These are phyloP conservation scores for Hydractinia symbiolongicarpus DNA, from an alignment of 30 jellyfish, hydroid and myxozoan genomes.

Conservation along the genomic window DNA sequence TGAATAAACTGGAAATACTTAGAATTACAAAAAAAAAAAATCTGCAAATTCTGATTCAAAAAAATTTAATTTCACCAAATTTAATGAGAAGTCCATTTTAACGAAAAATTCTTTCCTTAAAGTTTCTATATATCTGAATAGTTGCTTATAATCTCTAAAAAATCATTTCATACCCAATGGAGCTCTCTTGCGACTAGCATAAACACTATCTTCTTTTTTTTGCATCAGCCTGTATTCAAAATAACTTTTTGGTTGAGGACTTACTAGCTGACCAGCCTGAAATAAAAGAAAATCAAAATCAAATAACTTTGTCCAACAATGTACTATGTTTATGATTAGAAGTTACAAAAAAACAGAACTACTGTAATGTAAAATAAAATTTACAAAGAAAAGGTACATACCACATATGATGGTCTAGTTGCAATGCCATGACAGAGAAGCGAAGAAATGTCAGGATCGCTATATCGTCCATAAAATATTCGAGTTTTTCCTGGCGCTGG, in stretches of 20 bases:
- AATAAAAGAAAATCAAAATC: neutral
- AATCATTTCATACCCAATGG: conserved; percentile 63
- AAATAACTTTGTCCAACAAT: neutral
- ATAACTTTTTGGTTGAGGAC: conserved; percentile 64
- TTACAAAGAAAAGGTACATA: no score
- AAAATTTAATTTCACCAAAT: no score
- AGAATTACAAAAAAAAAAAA: no score
- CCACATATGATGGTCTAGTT: conserved; percentile 77
- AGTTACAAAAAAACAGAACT: no score
- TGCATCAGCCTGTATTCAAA: conserved; percentile 58
- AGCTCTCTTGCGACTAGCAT: conserved; percentile 59
- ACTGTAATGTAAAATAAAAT: no score
- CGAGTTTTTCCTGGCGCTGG: conserved; percentile 65
- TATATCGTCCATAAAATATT: conserved; percentile 71
- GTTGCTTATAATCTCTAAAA: neutral
- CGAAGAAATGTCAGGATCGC: conserved; percentile 81
- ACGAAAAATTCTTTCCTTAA: neutral
- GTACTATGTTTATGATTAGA: no score
- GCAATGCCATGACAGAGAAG: conserved; percentile 65
- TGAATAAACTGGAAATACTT: no score
- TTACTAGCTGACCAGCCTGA: conserved; percentile 76
- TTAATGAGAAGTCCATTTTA: no score
- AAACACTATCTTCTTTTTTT: conserved; percentile 61
- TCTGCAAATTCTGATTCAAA: no score
- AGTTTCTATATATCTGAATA: neutral